Conservation (phyloP, 2,113 vertebrate species). For the Psettodes erumei region DNA sequence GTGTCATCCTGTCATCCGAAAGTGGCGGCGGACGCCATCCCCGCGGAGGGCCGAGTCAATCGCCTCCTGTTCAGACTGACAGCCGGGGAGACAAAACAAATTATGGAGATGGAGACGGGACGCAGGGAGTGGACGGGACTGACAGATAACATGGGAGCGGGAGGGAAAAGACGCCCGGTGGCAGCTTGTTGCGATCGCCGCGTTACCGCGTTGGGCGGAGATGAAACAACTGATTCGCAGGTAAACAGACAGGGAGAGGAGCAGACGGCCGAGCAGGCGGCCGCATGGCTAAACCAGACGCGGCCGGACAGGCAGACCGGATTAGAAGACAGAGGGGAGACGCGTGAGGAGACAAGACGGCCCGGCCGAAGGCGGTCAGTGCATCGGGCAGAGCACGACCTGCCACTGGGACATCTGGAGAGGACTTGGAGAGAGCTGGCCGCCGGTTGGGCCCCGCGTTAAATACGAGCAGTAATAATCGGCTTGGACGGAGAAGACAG, state of each 20-base stretch:
- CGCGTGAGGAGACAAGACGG: not conserved
- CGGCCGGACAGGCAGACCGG: not conserved
- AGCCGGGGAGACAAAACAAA: constrained; percentile 58
- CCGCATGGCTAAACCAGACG: constrained; percentile 21
- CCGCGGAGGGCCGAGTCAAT: constrained; percentile 49
- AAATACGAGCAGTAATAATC: constrained; percentile 57
- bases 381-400: constrained; percentile 1
- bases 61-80: constrained; percentile 60
- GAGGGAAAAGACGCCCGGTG: constrained; percentile 2
- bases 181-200: constrained; percentile 18
- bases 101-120: constrained; percentile 45
- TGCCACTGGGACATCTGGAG: constrained; percentile 19
- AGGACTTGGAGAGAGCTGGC: constrained; percentile 35
- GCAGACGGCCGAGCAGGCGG: constrained; percentile 34
- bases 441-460: constrained; percentile 41
- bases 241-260: constrained; percentile 24
- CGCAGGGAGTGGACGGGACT: constrained; percentile 28
- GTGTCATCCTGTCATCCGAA: constrained; percentile 54
- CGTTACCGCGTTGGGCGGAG: constrained; percentile 18
- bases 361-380: constrained; percentile 2
- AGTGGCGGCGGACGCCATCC: constrained; percentile 19
- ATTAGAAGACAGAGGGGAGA: not conserved
- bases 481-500: constrained; percentile 45
- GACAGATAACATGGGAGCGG: constrained; percentile 35
- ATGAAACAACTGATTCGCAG: not conserved